Base-by-base conservation (phyloP, 2,888 invertebrate genomes). In the Lordiphosa andalusiaca region DNA sequence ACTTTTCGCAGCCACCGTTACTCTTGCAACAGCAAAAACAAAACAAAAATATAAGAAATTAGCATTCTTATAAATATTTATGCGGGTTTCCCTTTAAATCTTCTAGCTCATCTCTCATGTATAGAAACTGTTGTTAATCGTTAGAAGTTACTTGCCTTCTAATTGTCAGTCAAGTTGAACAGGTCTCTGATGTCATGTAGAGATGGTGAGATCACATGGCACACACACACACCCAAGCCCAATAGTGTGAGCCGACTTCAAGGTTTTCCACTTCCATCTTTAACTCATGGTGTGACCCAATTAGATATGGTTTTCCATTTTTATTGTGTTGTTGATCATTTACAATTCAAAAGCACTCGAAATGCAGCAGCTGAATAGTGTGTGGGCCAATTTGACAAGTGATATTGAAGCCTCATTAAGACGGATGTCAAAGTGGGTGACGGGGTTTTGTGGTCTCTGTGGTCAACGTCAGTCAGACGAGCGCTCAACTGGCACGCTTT, bases 161-260 rank as follows among this genome's bases (percentile, higher is more conserved):
- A 68, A 66, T 66, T 70, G 82, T 54, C 63, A 63, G 78, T 73
- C 84, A 84, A 84, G 82, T 84, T 77, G 75, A 84, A 84, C 77
- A 40, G 35, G 67, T 59, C 36, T 54, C 60, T 71, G 71, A 71
- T 71, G 71, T 71, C 71, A 71, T 73, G 54, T 33, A 30, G 49
- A 66, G 35, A 39, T 54, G 38, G 72, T 80, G 50, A 80, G 81
- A 76, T 76, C 72, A 80, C 84, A 78, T 63, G 53, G 48, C 77
- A 56, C 61, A 57, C 65, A 25, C 25, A 25, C 76, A 49, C 19
- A 19, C 19, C 19, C 19, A 19, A 19, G 4, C 19, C 19, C 19
- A 19, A 19, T 3, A 19, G 19, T 19, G 19, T 19, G 19, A 19
- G 56, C 16, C 52, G 48, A 51, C 67, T 55, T 58, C 78, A 84